A percentile compares a stretch with the other conserved stretches of the same genome.
Conservation (phyloP, 2,113 vertebrate species). For the Erythrocebus patas region DNA sequence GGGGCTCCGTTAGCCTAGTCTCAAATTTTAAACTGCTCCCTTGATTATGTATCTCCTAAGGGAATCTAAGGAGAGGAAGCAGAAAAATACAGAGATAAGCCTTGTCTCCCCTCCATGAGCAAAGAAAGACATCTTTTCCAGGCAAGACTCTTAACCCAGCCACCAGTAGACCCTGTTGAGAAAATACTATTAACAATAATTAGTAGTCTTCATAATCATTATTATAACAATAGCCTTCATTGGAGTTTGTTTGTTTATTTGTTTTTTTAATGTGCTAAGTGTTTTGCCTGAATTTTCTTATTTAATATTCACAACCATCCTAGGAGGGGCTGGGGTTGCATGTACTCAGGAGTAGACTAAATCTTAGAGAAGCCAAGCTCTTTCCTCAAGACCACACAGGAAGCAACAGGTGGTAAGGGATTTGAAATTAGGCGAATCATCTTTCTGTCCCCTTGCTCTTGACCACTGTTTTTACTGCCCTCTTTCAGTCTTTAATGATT, state of each 20-base stretch:
- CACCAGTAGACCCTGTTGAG: not conserved
- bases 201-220: not conserved
- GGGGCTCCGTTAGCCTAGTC: not conserved
- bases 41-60: not conserved
- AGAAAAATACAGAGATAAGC: not conserved
- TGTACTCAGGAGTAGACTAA: not conserved
- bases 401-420: slow-evolving; percentile 47
- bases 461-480: not conserved
- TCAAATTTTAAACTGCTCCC: not conserved
- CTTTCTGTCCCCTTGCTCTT: not conserved
- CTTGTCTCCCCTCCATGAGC: not conserved
- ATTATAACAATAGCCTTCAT: not conserved
- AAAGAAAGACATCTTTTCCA: not conserved
- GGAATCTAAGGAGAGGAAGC: not conserved
- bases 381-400: slow-evolving; percentile 47
- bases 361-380: not conserved
- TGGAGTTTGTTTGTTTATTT: not conserved
- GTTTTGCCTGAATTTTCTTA: not conserved
- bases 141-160: not conserved
- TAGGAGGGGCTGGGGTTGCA: not conserved
- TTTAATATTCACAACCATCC: not conserved
- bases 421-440: not conserved
- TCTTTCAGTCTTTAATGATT: not conserved
- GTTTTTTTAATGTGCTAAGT: not conserved
- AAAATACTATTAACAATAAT: not conserved